phyloP scores from a whole-genome alignment of 2,797 vertebrate species.

The Catostomus latipinnis region DNA sequence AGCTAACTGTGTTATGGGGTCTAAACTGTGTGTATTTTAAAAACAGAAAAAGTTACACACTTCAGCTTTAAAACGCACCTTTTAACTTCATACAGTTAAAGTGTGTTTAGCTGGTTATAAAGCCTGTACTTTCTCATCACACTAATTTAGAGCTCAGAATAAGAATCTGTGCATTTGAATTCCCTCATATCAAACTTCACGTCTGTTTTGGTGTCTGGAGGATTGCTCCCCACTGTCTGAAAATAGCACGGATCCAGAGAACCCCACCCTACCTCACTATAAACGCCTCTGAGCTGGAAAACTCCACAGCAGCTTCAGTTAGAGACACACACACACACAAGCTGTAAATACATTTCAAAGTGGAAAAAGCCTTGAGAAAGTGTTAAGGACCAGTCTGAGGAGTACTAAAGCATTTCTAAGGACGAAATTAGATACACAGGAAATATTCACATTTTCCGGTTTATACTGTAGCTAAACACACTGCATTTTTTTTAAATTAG shows the following conservation, averaged over 20 bases:
- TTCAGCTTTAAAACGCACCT: background rate
- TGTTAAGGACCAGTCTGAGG: constrained; percentile 36
- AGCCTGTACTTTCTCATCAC: constrained; percentile 17
- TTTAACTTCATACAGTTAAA: background rate
- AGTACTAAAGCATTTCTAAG: constrained; percentile 30
- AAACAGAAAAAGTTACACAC: too few relatives aligned
- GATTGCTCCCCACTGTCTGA: constrained; percentile 51
- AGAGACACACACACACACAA: constrained; percentile 32
- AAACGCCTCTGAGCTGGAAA: constrained; percentile 61
- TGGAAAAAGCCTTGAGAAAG: constrained; percentile 62
- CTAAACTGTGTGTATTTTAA: background rate
- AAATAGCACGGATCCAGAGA: constrained; percentile 56
- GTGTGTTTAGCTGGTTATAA: background rate
- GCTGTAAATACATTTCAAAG: constrained; percentile 46
- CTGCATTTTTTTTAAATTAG: background rate
- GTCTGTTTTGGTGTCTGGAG: constrained; percentile 50
- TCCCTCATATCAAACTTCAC: constrained; percentile 52
- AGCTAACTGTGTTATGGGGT: too few relatives aligned
- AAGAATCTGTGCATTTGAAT: constrained; percentile 9
- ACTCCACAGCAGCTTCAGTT: constrained; percentile 28
- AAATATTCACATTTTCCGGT: constrained; percentile 34
- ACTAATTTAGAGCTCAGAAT: constrained; percentile 16
- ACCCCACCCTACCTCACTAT: constrained; percentile 55
- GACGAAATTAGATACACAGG: constrained; percentile 31
- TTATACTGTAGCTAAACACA: constrained; percentile 35